Conservation (phyloP, 2,797 vertebrate species). For the Micrastur ruficollis region DNA sequence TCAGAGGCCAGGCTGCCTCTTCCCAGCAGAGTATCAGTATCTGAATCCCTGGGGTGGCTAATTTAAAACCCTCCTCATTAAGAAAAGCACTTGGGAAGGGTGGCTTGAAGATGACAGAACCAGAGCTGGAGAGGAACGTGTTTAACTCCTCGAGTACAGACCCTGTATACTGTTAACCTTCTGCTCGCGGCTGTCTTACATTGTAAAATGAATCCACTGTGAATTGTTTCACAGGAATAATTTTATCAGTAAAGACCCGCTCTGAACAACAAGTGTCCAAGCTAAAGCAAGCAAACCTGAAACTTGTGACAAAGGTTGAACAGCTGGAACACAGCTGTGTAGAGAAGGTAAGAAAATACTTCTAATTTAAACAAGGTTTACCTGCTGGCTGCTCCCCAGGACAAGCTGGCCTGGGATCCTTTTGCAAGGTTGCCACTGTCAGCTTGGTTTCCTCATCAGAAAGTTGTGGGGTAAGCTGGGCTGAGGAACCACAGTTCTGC, state of each 20-base stretch:
- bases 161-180: background rate
- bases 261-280: conserved; percentile 84
- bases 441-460: background rate
- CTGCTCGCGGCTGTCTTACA: background rate
- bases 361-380: background rate
- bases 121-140: background rate
- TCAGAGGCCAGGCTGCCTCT: background rate
- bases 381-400: background rate
- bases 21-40: background rate
- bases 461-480: background rate
- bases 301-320: conserved; percentile 80
- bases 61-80: conserved; percentile 17
- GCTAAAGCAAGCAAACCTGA: conserved; percentile 86
- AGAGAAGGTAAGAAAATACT: conserved; percentile 71
- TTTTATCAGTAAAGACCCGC: conserved; percentile 89
- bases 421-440: background rate
- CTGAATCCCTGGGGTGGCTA: background rate
- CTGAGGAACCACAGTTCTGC: background rate
- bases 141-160: background rate
- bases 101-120: background rate
- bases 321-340: conserved; percentile 82
- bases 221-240: conserved; percentile 80
- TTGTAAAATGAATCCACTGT: background rate
- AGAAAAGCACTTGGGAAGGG: conserved; percentile 4
- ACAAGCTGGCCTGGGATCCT: background rate